phyloP scores from a whole-genome alignment of 2,888 invertebrate genomes.

The Notocelia uddmanniana region DNA sequence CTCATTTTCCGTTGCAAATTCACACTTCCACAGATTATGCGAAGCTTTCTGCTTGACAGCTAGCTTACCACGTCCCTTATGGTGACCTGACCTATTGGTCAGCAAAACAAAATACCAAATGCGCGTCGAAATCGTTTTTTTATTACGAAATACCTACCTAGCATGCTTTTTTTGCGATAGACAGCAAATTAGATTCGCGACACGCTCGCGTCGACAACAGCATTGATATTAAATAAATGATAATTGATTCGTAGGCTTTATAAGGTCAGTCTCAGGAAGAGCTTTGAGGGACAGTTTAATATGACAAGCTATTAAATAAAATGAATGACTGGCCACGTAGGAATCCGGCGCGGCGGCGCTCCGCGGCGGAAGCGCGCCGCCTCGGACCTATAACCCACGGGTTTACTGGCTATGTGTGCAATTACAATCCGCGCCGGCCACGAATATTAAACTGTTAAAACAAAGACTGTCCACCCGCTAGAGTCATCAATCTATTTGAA shows the following conservation, averaged over 20 bases:
- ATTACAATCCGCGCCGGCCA: slow-evolving; percentile 17
- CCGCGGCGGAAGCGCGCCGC: slow-evolving; percentile 54
- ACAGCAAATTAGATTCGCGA: slow-evolving; percentile 59
- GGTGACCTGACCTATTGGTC: neutral
- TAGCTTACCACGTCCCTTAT: too few species aligned
- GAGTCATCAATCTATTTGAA: neutral
- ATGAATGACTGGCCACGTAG: slow-evolving; percentile 73
- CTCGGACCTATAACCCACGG: slow-evolving; percentile 44
- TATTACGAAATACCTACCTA: slow-evolving; percentile 57
- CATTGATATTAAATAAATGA: slow-evolving; percentile 60
- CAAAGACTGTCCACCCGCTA: slow-evolving; percentile 3
- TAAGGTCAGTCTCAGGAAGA: slow-evolving; percentile 62
- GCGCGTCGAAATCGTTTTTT: slow-evolving; percentile 58
- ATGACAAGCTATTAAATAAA: slow-evolving; percentile 73
- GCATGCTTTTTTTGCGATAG: slow-evolving; percentile 48
- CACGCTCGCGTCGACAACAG: slow-evolving; percentile 59
- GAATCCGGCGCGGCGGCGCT: slow-evolving; percentile 56
- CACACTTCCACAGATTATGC: too few species aligned
- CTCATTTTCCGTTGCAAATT: too few species aligned
- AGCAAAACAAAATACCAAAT: slow-evolving; percentile 47
- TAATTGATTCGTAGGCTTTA: slow-evolving; percentile 66
- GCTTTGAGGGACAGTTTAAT: slow-evolving; percentile 64
- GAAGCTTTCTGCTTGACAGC: too few species aligned
- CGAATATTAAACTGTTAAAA: slow-evolving; percentile 13
- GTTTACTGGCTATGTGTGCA: slow-evolving; percentile 20